phyloP scores from a whole-genome alignment of 2,113 vertebrate species.

The Lynx canadensis region DNA sequence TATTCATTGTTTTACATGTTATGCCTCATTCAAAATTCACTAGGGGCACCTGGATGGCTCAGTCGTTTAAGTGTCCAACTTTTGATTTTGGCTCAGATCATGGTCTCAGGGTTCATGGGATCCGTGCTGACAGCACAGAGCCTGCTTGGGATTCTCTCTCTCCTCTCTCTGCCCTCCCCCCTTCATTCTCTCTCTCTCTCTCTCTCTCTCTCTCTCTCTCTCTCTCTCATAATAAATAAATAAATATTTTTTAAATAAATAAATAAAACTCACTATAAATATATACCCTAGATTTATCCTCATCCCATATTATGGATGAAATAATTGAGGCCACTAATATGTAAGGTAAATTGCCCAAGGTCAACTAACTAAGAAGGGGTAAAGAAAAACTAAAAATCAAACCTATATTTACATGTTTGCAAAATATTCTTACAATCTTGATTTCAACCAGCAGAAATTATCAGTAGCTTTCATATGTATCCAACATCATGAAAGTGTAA shows the following conservation, averaged over 20 bases:
- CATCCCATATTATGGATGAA: neutral
- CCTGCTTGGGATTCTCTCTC: too few relatives aligned
- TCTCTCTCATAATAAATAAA: too few relatives aligned
- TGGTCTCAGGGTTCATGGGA: too few relatives aligned
- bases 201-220: too few relatives aligned
- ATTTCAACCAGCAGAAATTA: constrained; percentile 3
- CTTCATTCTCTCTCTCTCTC: too few relatives aligned
- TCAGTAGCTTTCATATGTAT: neutral
- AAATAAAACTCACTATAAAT: constrained; percentile 15
- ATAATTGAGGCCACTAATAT: neutral
- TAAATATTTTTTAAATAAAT: too few relatives aligned
- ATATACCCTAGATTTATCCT: neutral
- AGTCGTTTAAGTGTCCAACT: too few relatives aligned
- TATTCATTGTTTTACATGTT: neutral
- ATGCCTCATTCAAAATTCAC: constrained; percentile 24
- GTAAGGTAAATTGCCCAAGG: neutral
- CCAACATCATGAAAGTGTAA: neutral
- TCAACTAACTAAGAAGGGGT: neutral
- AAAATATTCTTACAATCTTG: neutral
- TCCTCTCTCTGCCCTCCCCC: too few relatives aligned
- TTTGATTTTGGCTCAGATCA: too few relatives aligned
- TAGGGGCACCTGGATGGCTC: neutral
- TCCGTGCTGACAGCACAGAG: too few relatives aligned
- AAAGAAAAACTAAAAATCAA: neutral
- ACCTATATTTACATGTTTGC: neutral